Conservation (phyloP, 2,888 invertebrate genomes). For the Lacanobia oleracea region DNA sequence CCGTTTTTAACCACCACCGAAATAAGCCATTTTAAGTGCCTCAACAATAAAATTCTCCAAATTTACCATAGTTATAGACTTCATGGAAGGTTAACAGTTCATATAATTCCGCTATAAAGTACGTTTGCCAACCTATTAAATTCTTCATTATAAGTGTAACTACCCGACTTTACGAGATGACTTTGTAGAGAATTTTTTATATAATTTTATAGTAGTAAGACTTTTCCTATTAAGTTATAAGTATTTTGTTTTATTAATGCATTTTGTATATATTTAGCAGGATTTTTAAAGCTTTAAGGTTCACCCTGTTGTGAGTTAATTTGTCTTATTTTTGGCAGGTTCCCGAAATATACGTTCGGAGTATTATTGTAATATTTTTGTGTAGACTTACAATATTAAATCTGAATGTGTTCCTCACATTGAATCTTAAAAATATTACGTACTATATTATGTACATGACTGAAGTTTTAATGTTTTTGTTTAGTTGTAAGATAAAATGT, state of each 20-base stretch:
- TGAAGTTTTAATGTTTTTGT: slow-evolving; percentile 15
- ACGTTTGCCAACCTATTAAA: slow-evolving; percentile 40
- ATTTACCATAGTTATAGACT: slow-evolving; percentile 46
- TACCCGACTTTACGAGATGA: background rate
- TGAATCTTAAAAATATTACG: background rate
- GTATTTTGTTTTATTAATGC: no score
- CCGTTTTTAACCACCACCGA: slow-evolving; percentile 7
- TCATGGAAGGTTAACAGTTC: slow-evolving; percentile 46
- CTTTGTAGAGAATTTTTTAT: background rate
- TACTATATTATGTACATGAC: background rate
- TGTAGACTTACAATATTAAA: background rate
- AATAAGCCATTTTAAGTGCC: slow-evolving; percentile 45
- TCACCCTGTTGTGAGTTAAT: background rate
- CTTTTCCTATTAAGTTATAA: background rate
- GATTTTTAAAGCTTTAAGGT: background rate
- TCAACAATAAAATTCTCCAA: slow-evolving; percentile 21
- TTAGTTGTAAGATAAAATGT: slow-evolving; percentile 46
- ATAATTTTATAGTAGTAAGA: background rate
- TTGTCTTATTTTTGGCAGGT: background rate
- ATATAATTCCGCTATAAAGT: slow-evolving; percentile 36
- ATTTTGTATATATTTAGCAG: background rate
- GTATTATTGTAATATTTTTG: background rate
- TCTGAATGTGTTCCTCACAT: background rate
- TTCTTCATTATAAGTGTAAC: slow-evolving; percentile 18
- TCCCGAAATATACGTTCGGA: background rate